Base-by-base conservation (phyloP, 2,113 vertebrate species). In the Pelmatolapia mariae region DNA sequence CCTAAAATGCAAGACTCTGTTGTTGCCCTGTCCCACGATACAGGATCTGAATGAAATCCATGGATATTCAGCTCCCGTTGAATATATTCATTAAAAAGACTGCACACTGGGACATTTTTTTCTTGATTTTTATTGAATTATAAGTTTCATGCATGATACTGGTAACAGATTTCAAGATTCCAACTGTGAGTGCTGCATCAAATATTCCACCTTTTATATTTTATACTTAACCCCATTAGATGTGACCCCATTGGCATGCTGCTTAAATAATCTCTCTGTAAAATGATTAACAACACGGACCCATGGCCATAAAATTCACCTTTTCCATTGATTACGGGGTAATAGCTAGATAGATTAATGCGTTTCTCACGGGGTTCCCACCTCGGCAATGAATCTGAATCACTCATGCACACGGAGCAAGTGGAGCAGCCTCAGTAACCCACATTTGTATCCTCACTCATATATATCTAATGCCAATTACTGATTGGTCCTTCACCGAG, bases 331-430 rank as follows among this genome's bases (percentile, higher is more conserved):
- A 95, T 95, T 95, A 94, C 78, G 26, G 85, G 81, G 94, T 94
- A 96, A 95, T 91, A 90, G 92, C 91, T 85, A 89, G 87, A 93
- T 91, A 93, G 92, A 95, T 95, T 87, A 89, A 96, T 95, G 92
- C 47, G 50, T 80, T 93, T 94, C 91, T 94, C 83, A 79, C 85
- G 81, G 87, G 92, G 87, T 89, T 89, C 89, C 91, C 68, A 78
- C 93, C 89, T 93, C 81, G 3, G 84, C 89, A 90, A 87, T 94
- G 89, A 95, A 92, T 93, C 86, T 90, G 91, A 92, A 91, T 93
- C 86, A 84, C 89, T 93, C 87, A 82, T 81, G 87, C 63, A 82
- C 91, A 92, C 88, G 83, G 85, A 88, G 91, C 86, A 61, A 89
- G 91, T 76, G 81, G 54, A 82, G 85, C 45, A 76, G 89, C 84